These are phyloP conservation scores for Tipula unca DNA, from an alignment of 2,888 invertebrate species.

Conservation along the genomic window DNA sequence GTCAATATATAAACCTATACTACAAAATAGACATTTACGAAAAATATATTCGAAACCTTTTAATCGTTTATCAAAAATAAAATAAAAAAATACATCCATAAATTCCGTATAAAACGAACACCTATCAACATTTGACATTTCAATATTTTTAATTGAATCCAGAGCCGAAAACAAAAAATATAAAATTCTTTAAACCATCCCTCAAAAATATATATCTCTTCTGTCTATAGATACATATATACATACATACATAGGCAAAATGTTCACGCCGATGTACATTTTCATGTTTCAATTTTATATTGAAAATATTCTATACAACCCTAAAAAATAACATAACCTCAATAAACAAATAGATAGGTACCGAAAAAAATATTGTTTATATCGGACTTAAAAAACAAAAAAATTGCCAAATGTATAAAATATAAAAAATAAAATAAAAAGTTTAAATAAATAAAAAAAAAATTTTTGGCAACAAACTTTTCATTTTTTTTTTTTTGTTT, in stretches of 20 bases:
- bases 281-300: background rate
- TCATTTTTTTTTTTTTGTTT: background rate
- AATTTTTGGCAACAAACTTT: background rate
- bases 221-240: background rate
- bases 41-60: background rate
- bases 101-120: background rate
- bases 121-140: background rate
- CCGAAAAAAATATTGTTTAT: background rate
- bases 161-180: background rate
- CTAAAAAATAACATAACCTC: background rate
- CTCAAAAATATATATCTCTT: background rate
- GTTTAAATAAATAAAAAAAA: background rate
- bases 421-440: background rate
- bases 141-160: constrained; percentile 8
- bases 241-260: background rate
- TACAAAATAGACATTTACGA: too few species aligned
- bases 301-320: background rate
- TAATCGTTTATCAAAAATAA: background rate
- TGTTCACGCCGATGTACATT: background rate
- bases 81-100: background rate
- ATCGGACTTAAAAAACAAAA: background rate
- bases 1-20: too few species aligned
- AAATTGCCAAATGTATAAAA: background rate
- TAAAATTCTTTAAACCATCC: background rate
- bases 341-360: background rate